Percentiles rank a stretch among this genome's conserved stretches.
Conservation (phyloP, 2,888 invertebrate species). For the Eustalomyia histrio region DNA sequence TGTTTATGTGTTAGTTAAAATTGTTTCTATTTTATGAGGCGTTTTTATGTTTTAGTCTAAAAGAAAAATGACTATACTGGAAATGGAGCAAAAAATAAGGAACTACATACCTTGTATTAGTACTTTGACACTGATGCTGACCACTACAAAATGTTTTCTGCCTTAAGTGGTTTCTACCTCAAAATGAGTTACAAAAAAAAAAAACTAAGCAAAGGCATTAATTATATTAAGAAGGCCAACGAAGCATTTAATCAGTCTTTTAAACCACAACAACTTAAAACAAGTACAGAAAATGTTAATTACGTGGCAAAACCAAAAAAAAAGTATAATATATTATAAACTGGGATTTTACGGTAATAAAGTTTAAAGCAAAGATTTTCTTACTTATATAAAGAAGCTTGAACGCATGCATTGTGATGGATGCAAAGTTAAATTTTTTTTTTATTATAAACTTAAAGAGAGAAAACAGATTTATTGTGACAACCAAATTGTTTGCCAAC, state of each 20-base stretch:
- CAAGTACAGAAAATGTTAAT: conserved; percentile 10
- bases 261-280: conserved; percentile 32
- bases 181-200: conserved; percentile 14
- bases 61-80: neutral
- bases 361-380: too few species aligned
- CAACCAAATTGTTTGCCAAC: too few species aligned
- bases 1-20: neutral
- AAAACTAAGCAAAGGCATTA: conserved; percentile 32
- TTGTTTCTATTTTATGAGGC: neutral
- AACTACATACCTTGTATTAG: conserved; percentile 6
- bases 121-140: conserved; percentile 31
- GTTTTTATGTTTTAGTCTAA: neutral
- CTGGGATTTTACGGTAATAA: neutral
- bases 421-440: too few species aligned
- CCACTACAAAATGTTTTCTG: conserved; percentile 39
- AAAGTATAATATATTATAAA: neutral
- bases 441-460: too few species aligned
- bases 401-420: too few species aligned
- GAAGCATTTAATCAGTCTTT: conserved; percentile 39
- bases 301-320: neutral
- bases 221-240: conserved; percentile 39
- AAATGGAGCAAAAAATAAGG: neutral
- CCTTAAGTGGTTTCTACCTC: conserved; percentile 12
- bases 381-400: too few species aligned
- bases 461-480: too few species aligned